Base-by-base conservation (phyloP, 2,113 vertebrate species). In the Boleophthalmus pectinirostris region DNA sequence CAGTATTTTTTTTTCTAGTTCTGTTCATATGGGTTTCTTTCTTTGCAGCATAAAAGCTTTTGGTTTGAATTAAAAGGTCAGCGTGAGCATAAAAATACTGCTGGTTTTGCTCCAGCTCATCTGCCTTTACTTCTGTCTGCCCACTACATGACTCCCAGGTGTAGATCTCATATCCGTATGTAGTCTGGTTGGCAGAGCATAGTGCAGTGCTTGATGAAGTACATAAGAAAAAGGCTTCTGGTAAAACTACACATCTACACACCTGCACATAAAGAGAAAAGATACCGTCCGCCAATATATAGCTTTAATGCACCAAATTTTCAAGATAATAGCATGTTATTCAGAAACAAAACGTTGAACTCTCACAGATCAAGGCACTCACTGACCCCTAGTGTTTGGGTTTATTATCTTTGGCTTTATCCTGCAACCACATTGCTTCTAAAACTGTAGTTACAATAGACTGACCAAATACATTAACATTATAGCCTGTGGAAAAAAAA, bases 1-100 rank as follows among this genome's bases (percentile, higher is more conserved):
- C 64, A 85, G 67, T 67, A 43, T 0, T 43, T 29, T 1, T 74
- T 16, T 60, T 65, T 74, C 66, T 65, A 20, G 57, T 24, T 75
- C 68, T 67, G 70, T 25, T 24, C 63, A 70, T 75, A 82, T 87
- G 85, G 73, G 77, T 83, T 85, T 80, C 85, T 81, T 86, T 77
- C 85, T 83, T 71, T 86, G 80, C 73, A 65, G 71, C 80, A 87
- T 81, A 56, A 88, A 87, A 87, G 83, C 74, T 73, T 14, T 75
- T 83, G 3, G 51, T 21, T 10, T 8, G 24, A 38, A 69, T 58
- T 67, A 25, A 73, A 90, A 90, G 90, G 89, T 90, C 92, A 91
- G 81, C 66, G 20, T 72, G 74, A 77, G 74, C 72, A 70, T 74
- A 68, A 72, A 46, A 82, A 63, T 47, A 68, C 68, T 65, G 21